These are phyloP conservation scores for Tenthredo livida DNA, from an alignment of 2,888 invertebrate genomes.

Conservation along the genomic window DNA sequence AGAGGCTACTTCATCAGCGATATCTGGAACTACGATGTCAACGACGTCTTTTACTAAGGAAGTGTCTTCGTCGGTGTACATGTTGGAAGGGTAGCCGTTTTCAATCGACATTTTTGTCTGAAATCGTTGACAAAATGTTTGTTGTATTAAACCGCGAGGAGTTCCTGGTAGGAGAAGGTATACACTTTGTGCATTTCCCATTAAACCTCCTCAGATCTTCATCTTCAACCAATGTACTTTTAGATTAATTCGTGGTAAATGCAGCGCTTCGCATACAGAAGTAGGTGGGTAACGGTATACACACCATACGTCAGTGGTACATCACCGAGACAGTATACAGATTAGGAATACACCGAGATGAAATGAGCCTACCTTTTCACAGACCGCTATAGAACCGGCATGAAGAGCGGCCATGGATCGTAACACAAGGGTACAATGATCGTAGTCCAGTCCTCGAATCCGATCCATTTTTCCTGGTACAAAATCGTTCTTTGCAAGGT, in stretches of 20 bases:
- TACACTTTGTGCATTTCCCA: background rate
- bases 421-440: slow-evolving; percentile 49
- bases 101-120: slow-evolving; percentile 46
- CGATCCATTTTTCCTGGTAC: slow-evolving; percentile 30
- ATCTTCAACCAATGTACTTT: background rate
- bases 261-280: background rate
- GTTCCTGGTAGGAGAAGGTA: background rate
- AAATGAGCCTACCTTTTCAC: slow-evolving; percentile 47
- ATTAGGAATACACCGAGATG: background rate
- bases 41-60: slow-evolving; percentile 14
- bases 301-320: background rate
- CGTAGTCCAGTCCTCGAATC: slow-evolving; percentile 49
- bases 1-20: slow-evolving; percentile 44
- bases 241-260: slow-evolving; percentile 15
- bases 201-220: background rate
- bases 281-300: background rate
- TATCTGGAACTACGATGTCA: background rate
- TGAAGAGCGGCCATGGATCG: slow-evolving; percentile 48
- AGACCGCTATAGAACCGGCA: slow-evolving; percentile 42
- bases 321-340: background rate
- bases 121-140: background rate
- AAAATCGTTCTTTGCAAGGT: slow-evolving; percentile 15
- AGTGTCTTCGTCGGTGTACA: slow-evolving; percentile 7
- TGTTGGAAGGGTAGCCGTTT: background rate
- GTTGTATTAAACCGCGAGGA: background rate